Conservation (phyloP, 2,797 vertebrate species). For the Stomatorhinus walkeri region DNA sequence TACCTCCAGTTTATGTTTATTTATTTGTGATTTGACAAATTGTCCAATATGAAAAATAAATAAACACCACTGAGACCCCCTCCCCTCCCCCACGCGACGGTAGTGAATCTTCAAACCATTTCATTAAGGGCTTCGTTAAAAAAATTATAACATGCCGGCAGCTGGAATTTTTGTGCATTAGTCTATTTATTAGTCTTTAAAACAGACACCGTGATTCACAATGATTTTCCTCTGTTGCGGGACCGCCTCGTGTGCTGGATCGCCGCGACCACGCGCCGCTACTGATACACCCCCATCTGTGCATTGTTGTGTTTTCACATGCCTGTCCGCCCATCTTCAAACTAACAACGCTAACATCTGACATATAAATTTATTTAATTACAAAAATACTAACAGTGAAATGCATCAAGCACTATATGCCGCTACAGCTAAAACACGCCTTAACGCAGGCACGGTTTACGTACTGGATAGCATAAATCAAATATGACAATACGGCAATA, state of each 20-base stretch:
- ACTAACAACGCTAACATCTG: not conserved
- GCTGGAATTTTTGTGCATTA: not conserved
- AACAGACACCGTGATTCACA: not conserved
- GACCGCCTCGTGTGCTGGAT: not conserved
- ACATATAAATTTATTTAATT: not conserved
- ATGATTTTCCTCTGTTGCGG: not conserved
- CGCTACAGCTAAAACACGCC: not conserved
- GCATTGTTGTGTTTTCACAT: slow-evolving; percentile 14
- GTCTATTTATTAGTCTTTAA: not conserved
- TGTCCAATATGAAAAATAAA: not conserved
- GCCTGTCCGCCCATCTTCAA: slow-evolving; percentile 1
- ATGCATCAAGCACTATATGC: not conserved
- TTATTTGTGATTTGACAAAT: not conserved
- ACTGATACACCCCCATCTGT: not conserved
- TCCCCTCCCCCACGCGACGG: not conserved
- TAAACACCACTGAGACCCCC: not conserved
- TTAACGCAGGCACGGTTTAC: not conserved
- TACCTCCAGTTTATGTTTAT: not conserved
- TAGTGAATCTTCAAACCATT: not conserved
- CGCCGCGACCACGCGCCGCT: not conserved
- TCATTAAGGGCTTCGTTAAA: not conserved
- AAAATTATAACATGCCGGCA: not conserved
- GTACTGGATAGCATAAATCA: not conserved
- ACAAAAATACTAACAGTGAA: not conserved
- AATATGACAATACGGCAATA: not conserved